phyloP scores from a whole-genome alignment of 1,140 invertebrate genomes.

The Drosophila rhopaloa region DNA sequence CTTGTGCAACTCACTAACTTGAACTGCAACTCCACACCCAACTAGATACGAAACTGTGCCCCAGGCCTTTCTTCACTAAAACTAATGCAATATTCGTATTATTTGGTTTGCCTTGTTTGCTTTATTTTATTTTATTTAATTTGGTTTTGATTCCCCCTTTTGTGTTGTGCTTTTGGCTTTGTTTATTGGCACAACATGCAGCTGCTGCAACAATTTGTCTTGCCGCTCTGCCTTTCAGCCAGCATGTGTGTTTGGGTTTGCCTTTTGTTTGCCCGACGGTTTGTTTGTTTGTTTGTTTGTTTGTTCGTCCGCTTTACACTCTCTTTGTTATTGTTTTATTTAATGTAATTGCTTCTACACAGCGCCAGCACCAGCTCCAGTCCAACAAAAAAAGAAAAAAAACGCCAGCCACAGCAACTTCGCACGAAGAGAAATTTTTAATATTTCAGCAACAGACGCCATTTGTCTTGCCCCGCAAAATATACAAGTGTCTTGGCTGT shows the following conservation, averaged over 20 bases:
- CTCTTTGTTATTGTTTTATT: slow-evolving; percentile 75
- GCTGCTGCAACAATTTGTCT: slow-evolving; percentile 78
- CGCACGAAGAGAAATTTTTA: slow-evolving; percentile 53
- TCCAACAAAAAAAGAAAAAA: background rate
- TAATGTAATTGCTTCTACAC: slow-evolving; percentile 73
- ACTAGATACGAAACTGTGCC: slow-evolving; percentile 4
- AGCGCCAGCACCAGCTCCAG: background rate
- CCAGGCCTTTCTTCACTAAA: slow-evolving; percentile 18
- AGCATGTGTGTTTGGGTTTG: slow-evolving; percentile 47
- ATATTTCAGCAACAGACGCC: slow-evolving; percentile 76
- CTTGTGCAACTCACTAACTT: background rate
- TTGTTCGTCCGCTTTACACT: slow-evolving; percentile 40
- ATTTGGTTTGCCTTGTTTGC: slow-evolving; percentile 69
- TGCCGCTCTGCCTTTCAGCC: slow-evolving; percentile 45
- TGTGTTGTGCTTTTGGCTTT: slow-evolving; percentile 43
- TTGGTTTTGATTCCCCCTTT: slow-evolving; percentile 66
- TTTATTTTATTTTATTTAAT: slow-evolving; percentile 72
- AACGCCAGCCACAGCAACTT: slow-evolving; percentile 4
- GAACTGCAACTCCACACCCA: background rate
- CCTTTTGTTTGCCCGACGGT: slow-evolving; percentile 35
- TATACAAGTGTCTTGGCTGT: slow-evolving; percentile 69
- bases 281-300: slow-evolving; percentile 30
- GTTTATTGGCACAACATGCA: slow-evolving; percentile 77
- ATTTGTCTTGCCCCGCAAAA: slow-evolving; percentile 74
- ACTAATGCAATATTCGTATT: slow-evolving; percentile 82